Conservation (phyloP, 30 jellyfish, hydroid and myxozoan genomes). For the Aurelia coerulea region DNA sequence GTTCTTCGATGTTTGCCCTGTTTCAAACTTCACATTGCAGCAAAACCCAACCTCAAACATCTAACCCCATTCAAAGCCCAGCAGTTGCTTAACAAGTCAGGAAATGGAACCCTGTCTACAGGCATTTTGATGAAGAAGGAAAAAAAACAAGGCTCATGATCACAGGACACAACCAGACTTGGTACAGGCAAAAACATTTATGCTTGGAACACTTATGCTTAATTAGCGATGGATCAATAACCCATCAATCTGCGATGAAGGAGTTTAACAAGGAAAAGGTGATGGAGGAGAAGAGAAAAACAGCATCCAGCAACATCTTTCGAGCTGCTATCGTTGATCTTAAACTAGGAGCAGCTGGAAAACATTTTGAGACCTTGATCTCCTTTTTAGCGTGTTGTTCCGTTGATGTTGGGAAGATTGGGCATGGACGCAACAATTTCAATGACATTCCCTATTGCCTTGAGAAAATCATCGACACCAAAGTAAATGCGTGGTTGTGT, state of each 20-base stretch:
- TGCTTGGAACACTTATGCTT: constrained; percentile 29
- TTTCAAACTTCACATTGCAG: constrained; percentile 3
- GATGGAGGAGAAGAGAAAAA: constrained; percentile 18
- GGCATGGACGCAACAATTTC: constrained; percentile 63
- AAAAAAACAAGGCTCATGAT: not conserved
- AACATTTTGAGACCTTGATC: constrained; percentile 24
- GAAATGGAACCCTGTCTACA: constrained; percentile 34
- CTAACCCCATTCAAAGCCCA: constrained; percentile 45
- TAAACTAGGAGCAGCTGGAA: constrained; percentile 54
- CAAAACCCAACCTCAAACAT: constrained; percentile 9
- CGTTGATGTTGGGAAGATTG: constrained; percentile 73
- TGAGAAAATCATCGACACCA: constrained; percentile 16
- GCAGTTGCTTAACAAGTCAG: constrained; percentile 3
- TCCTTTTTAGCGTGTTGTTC: constrained; percentile 45
- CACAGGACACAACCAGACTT: constrained; percentile 34
- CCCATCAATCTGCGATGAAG: constrained; percentile 27
- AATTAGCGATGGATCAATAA: constrained; percentile 24
- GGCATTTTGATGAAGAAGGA: constrained; percentile 25
- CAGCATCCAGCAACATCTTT: constrained; percentile 29
- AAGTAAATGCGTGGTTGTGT: constrained; percentile 15
- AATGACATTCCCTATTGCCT: constrained; percentile 53
- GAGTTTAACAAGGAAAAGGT: not conserved
- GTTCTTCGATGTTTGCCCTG: constrained; percentile 50
- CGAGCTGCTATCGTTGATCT: constrained; percentile 31
- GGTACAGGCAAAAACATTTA: constrained; percentile 16